Evolutionary conservation across 2,888 invertebrate species (phyloP), one percentile per base, ranked within the genome.

Genomic region (Timandra comae): DNA sequence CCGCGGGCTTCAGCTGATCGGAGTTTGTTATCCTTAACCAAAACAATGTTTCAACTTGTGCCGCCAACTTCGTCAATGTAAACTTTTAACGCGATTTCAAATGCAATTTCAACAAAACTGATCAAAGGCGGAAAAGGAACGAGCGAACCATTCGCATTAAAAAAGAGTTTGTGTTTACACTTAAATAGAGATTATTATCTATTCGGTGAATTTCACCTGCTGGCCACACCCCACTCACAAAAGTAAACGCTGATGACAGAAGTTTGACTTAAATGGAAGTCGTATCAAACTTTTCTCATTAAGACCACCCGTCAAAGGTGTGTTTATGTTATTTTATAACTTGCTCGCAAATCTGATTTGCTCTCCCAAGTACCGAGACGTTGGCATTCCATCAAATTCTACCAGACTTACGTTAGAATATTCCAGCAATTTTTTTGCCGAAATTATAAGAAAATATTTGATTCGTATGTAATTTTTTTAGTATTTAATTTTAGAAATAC

Each of bases 251-350:
- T 73, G 81, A 80, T 77, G 79, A 80, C 74, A 79, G 76, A 81
- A 81, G 70, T 82, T 82, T 65, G 67, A 75, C 71, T 80, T 72
- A 77, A 80, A 79, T 76, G 74, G 71, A 75, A 81, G 79, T 77
- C 71, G 75, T 67, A 79, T 78, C 69, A 69, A 85, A 84, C 74
- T 85, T 85, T 84, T 84, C 81, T 82, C 84, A 84, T 85, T 82
- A 85, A 84, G 73, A 70, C 63, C 73, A 74, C 65, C 71, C 75
- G 69, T 80, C 76, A 79, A 80, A 81, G 80, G 80, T 81, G 71
- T 79, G 73, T 78, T 81, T 81, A 79, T 73, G 68, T 78, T 79
- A 80, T 81, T 81, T 81, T 74, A 74, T 77, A 72, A 71, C 71
- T 75, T 68, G 61, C 61, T 61, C 57, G 56, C 62, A 73, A 74